Evolutionary conservation across 2,797 vertebrate genomes (phyloP).

Genomic region (Buphagus erythrorhynchus): DNA sequence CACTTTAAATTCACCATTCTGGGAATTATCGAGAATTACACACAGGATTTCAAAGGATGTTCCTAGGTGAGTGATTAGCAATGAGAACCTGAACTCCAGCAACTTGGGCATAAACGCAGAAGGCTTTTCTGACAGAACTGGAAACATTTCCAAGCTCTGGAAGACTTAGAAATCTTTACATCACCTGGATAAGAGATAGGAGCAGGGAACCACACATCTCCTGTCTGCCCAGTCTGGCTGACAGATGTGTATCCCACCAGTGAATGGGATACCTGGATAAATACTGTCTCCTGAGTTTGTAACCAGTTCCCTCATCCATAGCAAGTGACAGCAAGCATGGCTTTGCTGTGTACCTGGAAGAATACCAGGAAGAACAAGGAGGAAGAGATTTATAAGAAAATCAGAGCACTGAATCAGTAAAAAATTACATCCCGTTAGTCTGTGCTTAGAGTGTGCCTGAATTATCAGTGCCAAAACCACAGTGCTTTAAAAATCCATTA

Average conservation of each 20-base stretch:
- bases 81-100: not conserved
- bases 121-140: not conserved
- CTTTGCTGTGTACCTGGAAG: not conserved
- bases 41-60: constrained; percentile 14
- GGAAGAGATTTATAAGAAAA: not conserved
- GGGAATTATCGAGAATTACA: not conserved
- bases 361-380: not conserved
- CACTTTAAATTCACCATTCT: not conserved
- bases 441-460: not conserved
- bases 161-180: not conserved
- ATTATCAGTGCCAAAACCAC: not conserved
- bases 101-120: not conserved
- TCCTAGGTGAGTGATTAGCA: not conserved
- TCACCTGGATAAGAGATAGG: not conserved
- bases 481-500: not conserved
- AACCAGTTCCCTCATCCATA: not conserved
- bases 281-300: not conserved
- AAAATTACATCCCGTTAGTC: not conserved
- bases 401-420: not conserved
- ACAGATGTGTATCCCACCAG: not conserved
- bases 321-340: not conserved
- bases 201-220: not conserved
- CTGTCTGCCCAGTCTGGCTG: not conserved
- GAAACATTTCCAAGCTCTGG: not conserved
- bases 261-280: not conserved